phyloP scores from a whole-genome alignment of 64 coral and sea anemone species.

The Anthopleura sola region DNA sequence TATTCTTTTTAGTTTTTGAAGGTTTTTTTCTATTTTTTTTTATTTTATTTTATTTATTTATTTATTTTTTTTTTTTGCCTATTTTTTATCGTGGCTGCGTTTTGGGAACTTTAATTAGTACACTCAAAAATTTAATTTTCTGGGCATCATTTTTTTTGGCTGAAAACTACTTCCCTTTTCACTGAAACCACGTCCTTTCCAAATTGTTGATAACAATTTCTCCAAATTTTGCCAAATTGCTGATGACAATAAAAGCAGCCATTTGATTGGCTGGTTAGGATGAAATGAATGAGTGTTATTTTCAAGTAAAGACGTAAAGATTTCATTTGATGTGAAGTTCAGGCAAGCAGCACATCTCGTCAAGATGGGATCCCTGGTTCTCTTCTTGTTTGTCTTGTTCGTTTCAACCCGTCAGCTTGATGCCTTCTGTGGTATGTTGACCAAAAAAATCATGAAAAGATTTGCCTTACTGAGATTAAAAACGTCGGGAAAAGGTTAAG shows the following conservation, averaged over 20 bases:
- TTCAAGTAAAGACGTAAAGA: neutral
- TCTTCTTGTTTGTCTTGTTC: neutral
- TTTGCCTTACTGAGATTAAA: neutral
- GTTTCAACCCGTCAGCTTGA: neutral
- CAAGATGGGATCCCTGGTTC: neutral
- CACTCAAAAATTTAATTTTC: neutral
- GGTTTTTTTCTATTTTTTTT: no score
- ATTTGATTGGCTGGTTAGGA: neutral
- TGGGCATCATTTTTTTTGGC: neutral
- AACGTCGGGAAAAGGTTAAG: neutral
- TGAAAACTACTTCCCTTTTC: neutral
- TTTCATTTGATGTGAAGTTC: neutral
- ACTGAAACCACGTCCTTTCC: neutral
- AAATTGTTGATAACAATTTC: neutral
- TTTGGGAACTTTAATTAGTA: neutral
- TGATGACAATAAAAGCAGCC: neutral
- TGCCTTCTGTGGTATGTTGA: neutral
- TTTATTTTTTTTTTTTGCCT: no score
- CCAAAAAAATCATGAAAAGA: neutral
- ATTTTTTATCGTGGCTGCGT: neutral
- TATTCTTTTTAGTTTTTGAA: no score
- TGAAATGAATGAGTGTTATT: neutral
- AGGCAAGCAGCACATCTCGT: neutral
- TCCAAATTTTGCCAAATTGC: neutral
- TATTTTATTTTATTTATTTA: no score